Evolutionary conservation across 2,888 invertebrate genomes (phyloP).

Genomic region (Tipula lateralis): DNA sequence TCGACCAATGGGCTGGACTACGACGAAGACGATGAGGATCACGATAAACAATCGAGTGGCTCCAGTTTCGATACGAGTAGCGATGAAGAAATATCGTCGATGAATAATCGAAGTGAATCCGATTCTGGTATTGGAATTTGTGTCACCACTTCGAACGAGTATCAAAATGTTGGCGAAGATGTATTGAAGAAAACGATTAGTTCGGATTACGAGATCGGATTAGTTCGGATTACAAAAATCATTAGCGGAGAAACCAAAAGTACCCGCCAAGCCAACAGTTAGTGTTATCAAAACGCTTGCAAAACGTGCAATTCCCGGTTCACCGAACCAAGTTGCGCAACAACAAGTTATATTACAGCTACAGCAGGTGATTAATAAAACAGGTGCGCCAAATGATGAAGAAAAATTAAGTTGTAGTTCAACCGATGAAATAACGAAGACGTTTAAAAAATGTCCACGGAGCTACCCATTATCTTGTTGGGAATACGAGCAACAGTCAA

Average conservation of each 20-base stretch:
- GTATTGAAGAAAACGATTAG: constrained; percentile 35
- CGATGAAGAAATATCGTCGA: constrained; percentile 47
- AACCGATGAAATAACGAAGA: background rate
- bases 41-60: constrained; percentile 41
- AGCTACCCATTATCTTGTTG: too few relatives aligned
- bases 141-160: constrained; percentile 45
- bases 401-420: constrained; percentile 27
- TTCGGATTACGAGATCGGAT: constrained; percentile 56
- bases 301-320: constrained; percentile 47
- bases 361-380: constrained; percentile 50
- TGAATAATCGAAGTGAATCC: constrained; percentile 49
- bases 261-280: constrained; percentile 67
- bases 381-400: constrained; percentile 55
- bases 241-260: constrained; percentile 55
- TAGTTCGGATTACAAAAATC: constrained; percentile 61
- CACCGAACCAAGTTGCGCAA: constrained; percentile 42
- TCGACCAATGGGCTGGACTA: constrained; percentile 34
- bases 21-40: constrained; percentile 45
- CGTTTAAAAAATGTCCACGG: constrained; percentile 63
- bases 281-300: constrained; percentile 54
- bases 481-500: too few relatives aligned
- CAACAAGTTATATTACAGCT: constrained; percentile 54
- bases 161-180: constrained; percentile 34
- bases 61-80: constrained; percentile 50
- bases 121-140: constrained; percentile 50